Conservation (phyloP, 92 coral and sea anemone genomes). For the Ricordea florida region DNA sequence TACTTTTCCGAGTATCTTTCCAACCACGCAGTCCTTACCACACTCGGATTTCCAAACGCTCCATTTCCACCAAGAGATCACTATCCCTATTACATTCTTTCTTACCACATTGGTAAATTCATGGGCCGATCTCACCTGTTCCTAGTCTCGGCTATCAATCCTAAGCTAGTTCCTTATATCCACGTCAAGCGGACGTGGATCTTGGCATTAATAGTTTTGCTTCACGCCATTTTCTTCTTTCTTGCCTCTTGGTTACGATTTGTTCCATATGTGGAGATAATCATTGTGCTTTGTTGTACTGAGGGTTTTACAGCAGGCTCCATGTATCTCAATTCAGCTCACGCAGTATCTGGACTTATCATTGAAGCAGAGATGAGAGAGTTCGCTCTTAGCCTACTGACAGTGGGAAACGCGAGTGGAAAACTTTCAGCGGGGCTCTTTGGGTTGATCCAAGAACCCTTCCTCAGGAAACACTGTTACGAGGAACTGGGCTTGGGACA, state of each 20-base stretch:
- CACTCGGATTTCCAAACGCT: slow-evolving; percentile 70
- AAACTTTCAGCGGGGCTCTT: slow-evolving; percentile 68
- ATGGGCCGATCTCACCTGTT: slow-evolving; percentile 83
- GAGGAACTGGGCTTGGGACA: slow-evolving; percentile 61
- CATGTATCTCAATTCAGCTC: slow-evolving; percentile 83
- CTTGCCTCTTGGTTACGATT: slow-evolving; percentile 76
- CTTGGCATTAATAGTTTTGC: slow-evolving; percentile 51
- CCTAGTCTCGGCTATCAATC: slow-evolving; percentile 46
- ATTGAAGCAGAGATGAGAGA: slow-evolving; percentile 50
- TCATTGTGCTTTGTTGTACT: slow-evolving; percentile 61
- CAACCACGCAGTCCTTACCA: slow-evolving; percentile 83
- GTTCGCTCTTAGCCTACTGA: slow-evolving; percentile 74
- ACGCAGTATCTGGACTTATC: slow-evolving; percentile 74
- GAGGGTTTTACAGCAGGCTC: slow-evolving; percentile 90
- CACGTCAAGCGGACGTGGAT: slow-evolving; percentile 77
- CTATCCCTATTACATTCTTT: slow-evolving; percentile 75
- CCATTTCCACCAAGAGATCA: slow-evolving; percentile 79
- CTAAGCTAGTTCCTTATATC: slow-evolving; percentile 57
- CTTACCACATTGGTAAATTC: slow-evolving; percentile 82
- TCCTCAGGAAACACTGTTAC: slow-evolving; percentile 65
- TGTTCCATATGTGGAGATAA: slow-evolving; percentile 56
- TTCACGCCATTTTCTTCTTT: slow-evolving; percentile 60
- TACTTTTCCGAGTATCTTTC: slow-evolving; percentile 86
- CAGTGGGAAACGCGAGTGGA: slow-evolving; percentile 83
- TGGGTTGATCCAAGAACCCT: slow-evolving; percentile 75